phyloP scores from a whole-genome alignment of 2,888 invertebrate genomes.

The Laspeyria flexula region DNA sequence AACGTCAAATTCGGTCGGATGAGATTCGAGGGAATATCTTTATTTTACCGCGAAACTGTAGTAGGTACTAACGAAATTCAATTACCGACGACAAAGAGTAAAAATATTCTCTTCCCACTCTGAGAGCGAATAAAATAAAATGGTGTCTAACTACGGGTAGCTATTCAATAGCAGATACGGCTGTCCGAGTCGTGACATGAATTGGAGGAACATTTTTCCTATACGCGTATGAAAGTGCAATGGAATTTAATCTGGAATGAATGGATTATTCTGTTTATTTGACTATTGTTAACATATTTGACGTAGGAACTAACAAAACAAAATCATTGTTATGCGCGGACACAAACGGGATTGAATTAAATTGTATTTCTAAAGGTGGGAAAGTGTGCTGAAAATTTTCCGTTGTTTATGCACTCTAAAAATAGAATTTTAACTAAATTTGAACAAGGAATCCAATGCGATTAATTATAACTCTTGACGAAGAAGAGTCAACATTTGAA shows the following conservation, averaged over 20 bases:
- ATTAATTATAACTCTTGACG: neutral
- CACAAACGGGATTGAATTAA: neutral
- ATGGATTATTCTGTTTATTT: slow-evolving; percentile 26
- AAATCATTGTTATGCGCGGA: neutral
- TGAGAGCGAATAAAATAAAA: slow-evolving; percentile 61
- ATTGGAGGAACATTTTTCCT: slow-evolving; percentile 52
- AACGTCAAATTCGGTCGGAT: slow-evolving; percentile 31
- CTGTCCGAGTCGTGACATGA: slow-evolving; percentile 55
- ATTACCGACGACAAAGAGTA: slow-evolving; percentile 69
- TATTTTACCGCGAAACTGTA: slow-evolving; percentile 47
- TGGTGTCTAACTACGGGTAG: slow-evolving; percentile 58
- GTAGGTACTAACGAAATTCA: slow-evolving; percentile 65
- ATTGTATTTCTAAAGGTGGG: neutral
- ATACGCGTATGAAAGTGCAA: slow-evolving; percentile 49
- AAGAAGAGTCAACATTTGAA: neutral
- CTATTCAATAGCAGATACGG: slow-evolving; percentile 54
- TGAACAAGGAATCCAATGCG: neutral
- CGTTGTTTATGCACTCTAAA: neutral
- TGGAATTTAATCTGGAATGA: slow-evolving; percentile 42
- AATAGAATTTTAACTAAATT: slow-evolving; percentile 4
- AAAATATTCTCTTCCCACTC: slow-evolving; percentile 59
- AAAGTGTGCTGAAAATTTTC: no score
- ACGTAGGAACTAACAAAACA: slow-evolving; percentile 8
- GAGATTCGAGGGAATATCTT: slow-evolving; percentile 37
- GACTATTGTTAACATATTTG: slow-evolving; percentile 23